Conservation (phyloP, 1,140 invertebrate genomes). For the Drosophila serrata region DNA sequence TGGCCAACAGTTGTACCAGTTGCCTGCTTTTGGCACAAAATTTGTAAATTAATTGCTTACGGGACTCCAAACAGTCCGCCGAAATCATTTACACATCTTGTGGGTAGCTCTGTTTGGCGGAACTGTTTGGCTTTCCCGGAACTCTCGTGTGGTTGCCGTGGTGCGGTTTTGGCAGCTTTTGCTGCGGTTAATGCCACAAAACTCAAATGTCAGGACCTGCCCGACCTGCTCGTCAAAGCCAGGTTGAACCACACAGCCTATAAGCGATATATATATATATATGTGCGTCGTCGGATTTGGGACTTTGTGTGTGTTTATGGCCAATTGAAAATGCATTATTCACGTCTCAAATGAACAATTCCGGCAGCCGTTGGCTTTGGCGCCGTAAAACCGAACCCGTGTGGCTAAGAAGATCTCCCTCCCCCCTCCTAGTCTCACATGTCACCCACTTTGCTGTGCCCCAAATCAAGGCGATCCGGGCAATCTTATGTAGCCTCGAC, state of each 20-base stretch:
- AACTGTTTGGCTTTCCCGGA: slow-evolving; percentile 22
- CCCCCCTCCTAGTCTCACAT: slow-evolving; percentile 14
- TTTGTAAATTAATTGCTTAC: slow-evolving; percentile 43
- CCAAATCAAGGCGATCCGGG: slow-evolving; percentile 33
- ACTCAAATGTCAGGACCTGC: slow-evolving; percentile 43
- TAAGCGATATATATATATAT: slow-evolving; percentile 3
- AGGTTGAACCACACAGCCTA: slow-evolving; percentile 29
- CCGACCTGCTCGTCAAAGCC: slow-evolving; percentile 33
- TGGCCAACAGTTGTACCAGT: slow-evolving; percentile 8
- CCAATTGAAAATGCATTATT: slow-evolving; percentile 55
- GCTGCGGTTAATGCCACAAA: slow-evolving; percentile 33
- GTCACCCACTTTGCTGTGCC: slow-evolving; percentile 41
- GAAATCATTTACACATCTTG: slow-evolving; percentile 44
- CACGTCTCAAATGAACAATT: slow-evolving; percentile 47
- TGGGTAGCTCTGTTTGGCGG: slow-evolving; percentile 3
- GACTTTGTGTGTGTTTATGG: slow-evolving; percentile 21
- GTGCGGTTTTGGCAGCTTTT: slow-evolving; percentile 33
- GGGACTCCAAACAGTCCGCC: slow-evolving; percentile 11
- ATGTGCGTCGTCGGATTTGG: background rate
- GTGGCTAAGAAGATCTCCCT: slow-evolving; percentile 6
- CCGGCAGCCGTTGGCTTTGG: slow-evolving; percentile 12
- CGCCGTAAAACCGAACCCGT: slow-evolving; percentile 30
- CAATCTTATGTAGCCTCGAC: slow-evolving; percentile 23
- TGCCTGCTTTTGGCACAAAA: slow-evolving; percentile 1
- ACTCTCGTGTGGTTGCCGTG: slow-evolving; percentile 23